A percentile compares a stretch with the other conserved stretches of the same genome.
These are phyloP conservation scores for Todiramphus saurophagus DNA, from an alignment of 2,113 vertebrate species.

Conservation along the genomic window DNA sequence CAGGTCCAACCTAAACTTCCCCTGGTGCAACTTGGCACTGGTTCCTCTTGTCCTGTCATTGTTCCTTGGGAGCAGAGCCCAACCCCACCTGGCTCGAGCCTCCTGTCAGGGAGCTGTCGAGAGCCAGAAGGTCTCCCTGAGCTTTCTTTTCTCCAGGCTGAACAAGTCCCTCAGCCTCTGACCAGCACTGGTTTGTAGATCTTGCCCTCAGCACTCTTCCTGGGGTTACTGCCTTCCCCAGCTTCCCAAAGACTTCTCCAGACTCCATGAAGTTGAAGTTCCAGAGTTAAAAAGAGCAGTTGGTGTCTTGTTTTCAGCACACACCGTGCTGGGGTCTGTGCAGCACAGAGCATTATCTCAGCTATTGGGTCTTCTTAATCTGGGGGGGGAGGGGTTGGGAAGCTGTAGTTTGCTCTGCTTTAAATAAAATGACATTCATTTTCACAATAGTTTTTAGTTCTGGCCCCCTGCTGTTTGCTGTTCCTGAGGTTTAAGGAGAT, in stretches of 20 bases:
- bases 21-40: too few species aligned
- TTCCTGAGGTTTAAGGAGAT: background rate
- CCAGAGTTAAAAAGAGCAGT: background rate
- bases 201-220: background rate
- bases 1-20: too few species aligned
- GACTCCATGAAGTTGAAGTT: background rate
- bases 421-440: background rate
- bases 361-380: background rate
- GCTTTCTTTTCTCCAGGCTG: too few species aligned
- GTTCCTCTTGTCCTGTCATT: too few species aligned
- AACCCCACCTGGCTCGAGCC: too few species aligned
- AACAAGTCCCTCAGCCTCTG: too few species aligned
- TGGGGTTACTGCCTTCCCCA: background rate
- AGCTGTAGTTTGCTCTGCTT: background rate
- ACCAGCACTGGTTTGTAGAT: background rate
- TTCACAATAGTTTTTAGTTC: background rate
- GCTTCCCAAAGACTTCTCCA: background rate
- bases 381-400: background rate
- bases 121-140: too few species aligned
- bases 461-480: background rate
- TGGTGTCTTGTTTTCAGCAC: background rate
- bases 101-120: too few species aligned
- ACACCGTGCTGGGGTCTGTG: background rate
- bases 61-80: too few species aligned
- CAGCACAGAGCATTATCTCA: rapidly evolving